Evolutionary conservation across 2,888 invertebrate species (phyloP), one percentile per base, ranked within the genome.

Genomic region (Idaea dimidiata): DNA sequence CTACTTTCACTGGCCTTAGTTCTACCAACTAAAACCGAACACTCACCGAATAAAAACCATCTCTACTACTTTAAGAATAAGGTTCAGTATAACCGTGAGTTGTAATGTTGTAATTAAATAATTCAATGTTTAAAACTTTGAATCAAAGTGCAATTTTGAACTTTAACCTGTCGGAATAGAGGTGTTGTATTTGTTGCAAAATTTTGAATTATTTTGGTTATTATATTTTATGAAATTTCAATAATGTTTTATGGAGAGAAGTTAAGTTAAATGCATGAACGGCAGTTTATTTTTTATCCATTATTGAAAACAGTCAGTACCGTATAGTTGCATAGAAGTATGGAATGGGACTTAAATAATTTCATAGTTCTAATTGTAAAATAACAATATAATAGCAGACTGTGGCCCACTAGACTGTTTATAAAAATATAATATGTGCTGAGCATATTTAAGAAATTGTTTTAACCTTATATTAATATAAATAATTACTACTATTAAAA

Each of bases 1-100:
- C 84, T 81, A 87, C 89, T 89, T 89, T 89, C 89, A 88, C 88
- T 86, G 73, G 73, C 77, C 43, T 79, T 75, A 74, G 77, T 74
- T 76, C 69, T 70, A 66, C 67, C 60, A 66, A 59, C 67, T 70
- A 71, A 60, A 18, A 59, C 61, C 66, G 62, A 70, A 17, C 56
- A 18, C 33, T 58, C 18, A 54, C 58, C n/a, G 53, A 62, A 33
- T 33, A 33, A 17, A 72, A 18, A 65, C 59, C 33, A 64, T 59
- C 69, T 61, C 8, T 72, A 70, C 10, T 0, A 0, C 2, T 4
- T 18, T 33, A 0, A 0, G 4, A 55, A 62, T 70, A 69, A 65
- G 62, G 31, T 55, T 18, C 14, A 59, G 7, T 6, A 10, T 1
- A 33, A 16, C n/a, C 1, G 59, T 53, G 62, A 62, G 56, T 57